These are phyloP conservation scores for Ailurus styani DNA, from an alignment of 2,113 vertebrate genomes.

Conservation along the genomic window DNA sequence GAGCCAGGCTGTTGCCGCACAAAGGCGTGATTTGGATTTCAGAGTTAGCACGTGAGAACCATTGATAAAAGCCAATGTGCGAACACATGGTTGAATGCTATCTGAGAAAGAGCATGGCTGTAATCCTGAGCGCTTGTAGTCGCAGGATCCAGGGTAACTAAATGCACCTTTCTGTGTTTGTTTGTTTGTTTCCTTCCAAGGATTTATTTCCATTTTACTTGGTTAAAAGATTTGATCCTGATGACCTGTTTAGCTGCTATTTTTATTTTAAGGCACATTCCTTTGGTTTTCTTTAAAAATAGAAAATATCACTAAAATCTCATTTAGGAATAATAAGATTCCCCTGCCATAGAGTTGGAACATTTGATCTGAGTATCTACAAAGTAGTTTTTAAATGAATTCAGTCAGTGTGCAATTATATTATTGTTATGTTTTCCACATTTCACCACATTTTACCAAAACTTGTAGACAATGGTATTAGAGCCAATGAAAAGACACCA, in stretches of 20 bases:
- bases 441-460: neutral
- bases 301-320: neutral
- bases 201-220: neutral
- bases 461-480: neutral
- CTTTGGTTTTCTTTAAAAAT: neutral
- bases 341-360: neutral
- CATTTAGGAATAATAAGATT: neutral
- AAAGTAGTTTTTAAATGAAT: neutral
- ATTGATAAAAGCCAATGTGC: neutral
- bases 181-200: neutral
- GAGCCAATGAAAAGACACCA: neutral
- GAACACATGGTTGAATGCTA: neutral
- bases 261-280: neutral
- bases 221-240: neutral
- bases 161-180: neutral
- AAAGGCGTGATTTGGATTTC: neutral
- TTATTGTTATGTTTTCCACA: neutral
- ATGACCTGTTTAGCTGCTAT: neutral
- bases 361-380: neutral
- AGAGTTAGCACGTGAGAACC: neutral
- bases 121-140: neutral
- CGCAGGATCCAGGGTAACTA: neutral
- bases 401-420: fast-evolving
- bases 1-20: neutral
- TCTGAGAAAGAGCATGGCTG: neutral